These are phyloP conservation scores for Xestia xanthographa DNA, from an alignment of 2,888 invertebrate species.

Conservation along the genomic window DNA sequence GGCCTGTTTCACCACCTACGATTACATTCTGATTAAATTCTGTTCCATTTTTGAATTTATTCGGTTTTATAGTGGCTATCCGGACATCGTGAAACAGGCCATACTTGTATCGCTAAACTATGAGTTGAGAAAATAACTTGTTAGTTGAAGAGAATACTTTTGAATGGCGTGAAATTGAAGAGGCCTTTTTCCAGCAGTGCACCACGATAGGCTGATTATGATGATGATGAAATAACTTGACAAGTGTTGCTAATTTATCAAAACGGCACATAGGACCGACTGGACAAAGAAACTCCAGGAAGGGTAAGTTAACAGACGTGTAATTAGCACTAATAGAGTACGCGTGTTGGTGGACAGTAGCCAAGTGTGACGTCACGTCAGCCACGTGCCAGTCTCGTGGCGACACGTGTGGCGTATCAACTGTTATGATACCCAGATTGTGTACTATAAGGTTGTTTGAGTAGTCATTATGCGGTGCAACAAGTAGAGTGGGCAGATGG, in stretches of 20 bases:
- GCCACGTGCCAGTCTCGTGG: constrained; percentile 50
- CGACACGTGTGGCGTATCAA: constrained; percentile 19
- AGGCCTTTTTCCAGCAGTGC: background rate
- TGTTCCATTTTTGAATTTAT: no score
- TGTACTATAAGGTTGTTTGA: constrained; percentile 9
- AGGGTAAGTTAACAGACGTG: constrained; percentile 6
- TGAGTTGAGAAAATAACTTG: background rate
- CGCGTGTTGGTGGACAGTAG: constrained; percentile 10
- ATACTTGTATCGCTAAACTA: no score
- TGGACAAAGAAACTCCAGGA: background rate
- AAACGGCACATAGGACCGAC: background rate
- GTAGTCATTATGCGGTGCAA: constrained; percentile 9
- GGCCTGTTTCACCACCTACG: no score
- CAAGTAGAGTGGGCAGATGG: constrained; percentile 9
- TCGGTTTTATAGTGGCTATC: no score
- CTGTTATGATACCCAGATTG: constrained; percentile 40
- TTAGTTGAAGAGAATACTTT: background rate
- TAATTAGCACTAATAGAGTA: constrained; percentile 7
- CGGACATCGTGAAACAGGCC: no score
- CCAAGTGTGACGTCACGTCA: constrained; percentile 34
- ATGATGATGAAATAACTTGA: background rate
- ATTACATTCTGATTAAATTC: no score
- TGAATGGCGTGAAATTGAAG: background rate
- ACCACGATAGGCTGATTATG: background rate
- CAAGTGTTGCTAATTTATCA: background rate